Conservation (phyloP, 2,797 vertebrate genomes). For the Lacerta viridis region DNA sequence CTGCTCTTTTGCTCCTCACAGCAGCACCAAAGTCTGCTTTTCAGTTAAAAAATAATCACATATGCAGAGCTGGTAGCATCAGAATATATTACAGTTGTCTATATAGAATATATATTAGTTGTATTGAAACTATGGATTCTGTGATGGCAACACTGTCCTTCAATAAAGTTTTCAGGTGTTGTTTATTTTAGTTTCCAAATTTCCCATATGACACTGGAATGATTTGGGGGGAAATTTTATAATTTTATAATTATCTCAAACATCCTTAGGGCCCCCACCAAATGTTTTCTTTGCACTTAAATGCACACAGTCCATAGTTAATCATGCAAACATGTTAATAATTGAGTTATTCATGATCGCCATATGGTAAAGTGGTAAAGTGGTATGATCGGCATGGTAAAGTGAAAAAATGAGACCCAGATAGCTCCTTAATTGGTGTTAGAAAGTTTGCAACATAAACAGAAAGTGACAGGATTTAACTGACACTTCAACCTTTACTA, state of each 20-base stretch:
- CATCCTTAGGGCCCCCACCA: not conserved
- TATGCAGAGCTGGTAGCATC: not conserved
- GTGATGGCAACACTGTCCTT: not conserved
- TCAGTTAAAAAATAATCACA: not conserved
- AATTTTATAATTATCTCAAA: constrained; percentile 23
- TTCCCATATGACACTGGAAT: not conserved
- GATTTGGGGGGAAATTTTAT: not conserved
- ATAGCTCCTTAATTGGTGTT: constrained; percentile 30
- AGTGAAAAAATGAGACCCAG: constrained; percentile 20
- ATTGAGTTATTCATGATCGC: constrained; percentile 28
- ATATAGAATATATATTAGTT: not conserved
- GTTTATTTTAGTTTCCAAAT: constrained; percentile 15
- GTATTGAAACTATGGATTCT: not conserved
- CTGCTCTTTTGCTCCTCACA: not conserved
- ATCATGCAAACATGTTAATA: not conserved
- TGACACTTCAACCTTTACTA: constrained; percentile 16
- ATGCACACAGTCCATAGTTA: constrained; percentile 19
- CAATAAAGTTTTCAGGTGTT: not conserved
- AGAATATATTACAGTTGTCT: not conserved
- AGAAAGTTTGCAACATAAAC: not conserved
- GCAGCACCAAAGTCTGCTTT: not conserved
- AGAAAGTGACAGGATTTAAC: not conserved
- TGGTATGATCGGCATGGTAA: not conserved
- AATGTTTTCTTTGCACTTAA: not conserved
- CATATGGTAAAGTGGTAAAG: constrained; percentile 1